A percentile compares a stretch with the other conserved stretches of the same genome.
phyloP scores from a whole-genome alignment of 2,888 invertebrate species.

The Drosophila multiciliata region DNA sequence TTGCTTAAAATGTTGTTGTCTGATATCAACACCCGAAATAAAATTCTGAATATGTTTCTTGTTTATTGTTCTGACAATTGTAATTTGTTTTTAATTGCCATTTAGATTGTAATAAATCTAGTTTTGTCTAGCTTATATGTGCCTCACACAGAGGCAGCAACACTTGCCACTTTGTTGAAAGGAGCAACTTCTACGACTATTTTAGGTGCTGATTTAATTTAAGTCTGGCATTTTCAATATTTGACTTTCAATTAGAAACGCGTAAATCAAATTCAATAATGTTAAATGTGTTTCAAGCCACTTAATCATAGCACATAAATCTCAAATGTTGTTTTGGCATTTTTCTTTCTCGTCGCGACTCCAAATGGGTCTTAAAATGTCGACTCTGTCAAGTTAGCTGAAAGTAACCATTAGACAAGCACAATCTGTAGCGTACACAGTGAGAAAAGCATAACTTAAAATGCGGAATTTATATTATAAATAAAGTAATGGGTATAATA shows the following conservation, averaged over 20 bases:
- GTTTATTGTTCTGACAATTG: constrained; percentile 37
- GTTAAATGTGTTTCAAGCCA: constrained; percentile 32
- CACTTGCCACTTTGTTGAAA: constrained; percentile 13
- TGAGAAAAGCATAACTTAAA: background rate
- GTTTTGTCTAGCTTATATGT: constrained; percentile 19
- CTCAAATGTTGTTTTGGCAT: constrained; percentile 27
- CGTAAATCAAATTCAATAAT: constrained; percentile 44
- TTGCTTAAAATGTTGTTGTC: background rate
- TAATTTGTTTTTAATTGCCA: constrained; percentile 54
- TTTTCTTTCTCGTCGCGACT: constrained; percentile 17
- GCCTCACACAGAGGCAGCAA: constrained; percentile 7
- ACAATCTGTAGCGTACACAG: constrained; percentile 47
- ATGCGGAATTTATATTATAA: background rate
- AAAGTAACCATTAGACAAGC: constrained; percentile 9
- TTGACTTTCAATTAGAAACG: constrained; percentile 30
- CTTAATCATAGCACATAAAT: constrained; percentile 54
- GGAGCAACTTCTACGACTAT: background rate
- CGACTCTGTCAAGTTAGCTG: constrained; percentile 29
- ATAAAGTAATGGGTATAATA: background rate
- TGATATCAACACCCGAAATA: background rate
- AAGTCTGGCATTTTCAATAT: constrained; percentile 23
- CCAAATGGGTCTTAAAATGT: constrained; percentile 51
- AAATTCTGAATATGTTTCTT: constrained; percentile 14
- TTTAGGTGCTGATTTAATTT: constrained; percentile 24
- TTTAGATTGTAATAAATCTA: constrained; percentile 54